Conservation (phyloP, 1,140 invertebrate genomes). For the Drosophila seguyi region DNA sequence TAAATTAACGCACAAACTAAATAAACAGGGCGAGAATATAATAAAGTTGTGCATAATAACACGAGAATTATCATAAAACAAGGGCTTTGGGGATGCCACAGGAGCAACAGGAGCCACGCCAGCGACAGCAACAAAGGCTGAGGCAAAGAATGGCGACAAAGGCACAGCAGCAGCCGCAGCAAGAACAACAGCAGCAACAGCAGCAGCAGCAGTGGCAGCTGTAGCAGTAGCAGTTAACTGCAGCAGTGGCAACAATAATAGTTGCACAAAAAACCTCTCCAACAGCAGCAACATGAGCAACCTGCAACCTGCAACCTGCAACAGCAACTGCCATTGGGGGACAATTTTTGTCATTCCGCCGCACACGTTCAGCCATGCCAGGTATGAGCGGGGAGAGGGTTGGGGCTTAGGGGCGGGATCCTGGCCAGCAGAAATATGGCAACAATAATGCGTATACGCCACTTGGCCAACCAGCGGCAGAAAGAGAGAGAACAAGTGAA, state of each 20-base stretch:
- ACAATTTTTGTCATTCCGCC: constrained; percentile 43
- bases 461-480: constrained; percentile 25
- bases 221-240: neutral
- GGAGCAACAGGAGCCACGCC: constrained; percentile 12
- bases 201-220: neutral
- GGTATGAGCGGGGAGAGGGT: constrained; percentile 1
- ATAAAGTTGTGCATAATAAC: constrained; percentile 49
- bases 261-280: constrained; percentile 24
- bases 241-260: constrained; percentile 26
- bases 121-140: constrained; percentile 7
- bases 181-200: constrained; percentile 11
- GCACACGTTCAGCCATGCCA: constrained; percentile 27
- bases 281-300: constrained; percentile 9
- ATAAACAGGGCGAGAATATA: constrained; percentile 32
- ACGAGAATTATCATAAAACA: constrained; percentile 54
- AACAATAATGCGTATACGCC: constrained; percentile 50
- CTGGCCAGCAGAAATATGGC: constrained; percentile 39
- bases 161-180: constrained; percentile 15
- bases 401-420: too few species aligned
- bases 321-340: constrained; percentile 10
- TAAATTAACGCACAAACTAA: constrained; percentile 11
- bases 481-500: constrained; percentile 1
- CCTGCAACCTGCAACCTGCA: constrained; percentile 19
- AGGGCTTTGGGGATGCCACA: constrained; percentile 32
- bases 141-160: constrained; percentile 17